Percentiles rank a stretch among this genome's conserved stretches.
phyloP scores from a whole-genome alignment of 2,888 invertebrate species.

The Ernsta delagoae region DNA sequence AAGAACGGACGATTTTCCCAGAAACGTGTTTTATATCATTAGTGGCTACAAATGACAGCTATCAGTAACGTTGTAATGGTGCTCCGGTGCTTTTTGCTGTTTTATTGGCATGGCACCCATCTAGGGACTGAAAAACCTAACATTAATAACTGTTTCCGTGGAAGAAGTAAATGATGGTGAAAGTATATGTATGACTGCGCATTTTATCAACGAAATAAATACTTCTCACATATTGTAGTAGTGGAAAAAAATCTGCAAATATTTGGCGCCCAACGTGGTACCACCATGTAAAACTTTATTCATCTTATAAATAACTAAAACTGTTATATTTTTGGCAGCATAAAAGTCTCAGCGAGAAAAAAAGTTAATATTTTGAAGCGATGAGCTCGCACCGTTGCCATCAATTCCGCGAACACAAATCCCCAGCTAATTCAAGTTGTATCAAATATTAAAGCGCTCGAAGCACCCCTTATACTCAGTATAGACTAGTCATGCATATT shows the following conservation, averaged over 20 bases:
- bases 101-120: slow-evolving; percentile 36
- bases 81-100: slow-evolving; percentile 31
- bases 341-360: slow-evolving; percentile 24
- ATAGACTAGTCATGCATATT: slow-evolving; percentile 61
- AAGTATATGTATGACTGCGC: not conserved
- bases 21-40: slow-evolving; percentile 34
- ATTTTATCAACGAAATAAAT: slow-evolving; percentile 2
- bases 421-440: slow-evolving; percentile 44
- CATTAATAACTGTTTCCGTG: slow-evolving; percentile 19
- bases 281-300: slow-evolving; percentile 16
- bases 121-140: slow-evolving; percentile 29
- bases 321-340: slow-evolving; percentile 19
- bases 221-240: not conserved
- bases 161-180: slow-evolving; percentile 11
- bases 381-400: slow-evolving; percentile 35
- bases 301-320: slow-evolving; percentile 27
- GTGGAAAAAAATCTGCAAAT: not conserved
- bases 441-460: slow-evolving; percentile 52
- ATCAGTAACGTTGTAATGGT: slow-evolving; percentile 37
- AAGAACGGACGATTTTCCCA: slow-evolving; percentile 28
- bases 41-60: slow-evolving; percentile 37
- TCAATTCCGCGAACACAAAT: slow-evolving; percentile 39
- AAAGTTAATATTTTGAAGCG: slow-evolving; percentile 36
- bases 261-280: slow-evolving; percentile 3
- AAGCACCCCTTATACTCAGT: slow-evolving; percentile 46